Base-by-base conservation (phyloP, 2,888 invertebrate genomes). In the Leptopilina drosophilae region DNA sequence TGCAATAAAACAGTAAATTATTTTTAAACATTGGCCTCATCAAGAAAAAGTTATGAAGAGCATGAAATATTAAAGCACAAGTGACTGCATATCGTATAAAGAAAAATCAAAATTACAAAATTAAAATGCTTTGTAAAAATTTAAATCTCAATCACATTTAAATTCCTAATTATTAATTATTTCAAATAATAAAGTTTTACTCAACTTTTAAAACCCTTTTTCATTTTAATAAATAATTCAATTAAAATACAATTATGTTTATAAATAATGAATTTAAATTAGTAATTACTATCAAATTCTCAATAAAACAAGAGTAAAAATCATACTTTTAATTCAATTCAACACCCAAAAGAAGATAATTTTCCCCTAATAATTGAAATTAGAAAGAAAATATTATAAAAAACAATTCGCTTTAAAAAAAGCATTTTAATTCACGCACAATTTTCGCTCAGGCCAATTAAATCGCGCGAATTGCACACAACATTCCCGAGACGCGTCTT, bases 391-490 rank as follows among this genome's bases (percentile, higher is more conserved):
- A 49, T 49, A 33, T 4, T 33, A 33, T 2, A 33, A 33, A 4
- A 49, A 40, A n/a, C 40, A 2, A 26, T 33, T 73, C 14, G 73
- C 73, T 15, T 53, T 56, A 33, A 49, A 46, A 7, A 9, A 46
- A 14, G 56, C 73, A 59, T 56, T 73, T 73, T 56, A 73, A 73
- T 73, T 73, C 73, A 59, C 73, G 73, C 73, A 73, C 73, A 73
- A 73, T 73, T 73, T 73, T 59, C 56, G 33, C 40, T 73, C 56
- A 59, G 56, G 56, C 56, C 73, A 73, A 73, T 73, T 73, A n/a
- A 73, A 73, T 56, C 40, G 73, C 73, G 56, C 26, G 73, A 73
- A 73, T n/a, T 73, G 73, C 73, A 73, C 73, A 59, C 8, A 73
- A 59, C 73, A 73, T 73, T 73, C 73, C 73, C 56, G 73, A 73